Percentiles rank a stretch among this genome's conserved stretches.
phyloP scores from a whole-genome alignment of 2,113 vertebrate genomes.

The Asarcornis scutulata region DNA sequence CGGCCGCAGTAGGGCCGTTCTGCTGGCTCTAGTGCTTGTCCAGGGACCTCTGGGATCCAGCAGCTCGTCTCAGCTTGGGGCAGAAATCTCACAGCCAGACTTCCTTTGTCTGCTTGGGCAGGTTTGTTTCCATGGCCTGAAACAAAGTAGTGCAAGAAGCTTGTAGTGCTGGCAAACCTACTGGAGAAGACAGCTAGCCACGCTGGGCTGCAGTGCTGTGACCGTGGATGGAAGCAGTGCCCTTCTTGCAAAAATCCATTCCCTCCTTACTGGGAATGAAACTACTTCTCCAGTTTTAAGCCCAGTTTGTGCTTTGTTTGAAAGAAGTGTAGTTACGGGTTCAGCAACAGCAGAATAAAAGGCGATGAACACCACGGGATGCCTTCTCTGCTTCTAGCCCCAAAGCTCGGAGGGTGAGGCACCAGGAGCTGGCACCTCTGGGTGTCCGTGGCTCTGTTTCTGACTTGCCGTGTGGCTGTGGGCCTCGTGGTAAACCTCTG shows the following conservation, averaged over 20 bases:
- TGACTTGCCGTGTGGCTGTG: neutral
- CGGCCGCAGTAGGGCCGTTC: neutral
- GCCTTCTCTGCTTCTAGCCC: neutral
- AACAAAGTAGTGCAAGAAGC: neutral
- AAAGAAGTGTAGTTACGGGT: neutral
- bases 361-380: too few relatives aligned
- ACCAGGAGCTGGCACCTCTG: neutral
- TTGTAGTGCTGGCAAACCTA: accelerated
- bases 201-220: neutral
- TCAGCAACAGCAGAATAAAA: neutral
- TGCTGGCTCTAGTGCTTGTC: neutral
- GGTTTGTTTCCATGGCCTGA: neutral
- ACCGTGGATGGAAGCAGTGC: neutral
- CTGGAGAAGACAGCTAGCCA: accelerated
- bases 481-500: neutral
- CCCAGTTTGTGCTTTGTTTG: neutral
- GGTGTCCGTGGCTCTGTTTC: neutral
- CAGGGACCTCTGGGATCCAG: neutral
- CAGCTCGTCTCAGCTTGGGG: accelerated
- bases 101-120: neutral
- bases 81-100: neutral
- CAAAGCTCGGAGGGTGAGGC: neutral
- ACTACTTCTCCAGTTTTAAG: neutral
- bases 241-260: neutral
- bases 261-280: neutral